These are phyloP conservation scores for Psilopogon haemacephalus DNA, from an alignment of 2,113 vertebrate genomes.

Conservation along the genomic window DNA sequence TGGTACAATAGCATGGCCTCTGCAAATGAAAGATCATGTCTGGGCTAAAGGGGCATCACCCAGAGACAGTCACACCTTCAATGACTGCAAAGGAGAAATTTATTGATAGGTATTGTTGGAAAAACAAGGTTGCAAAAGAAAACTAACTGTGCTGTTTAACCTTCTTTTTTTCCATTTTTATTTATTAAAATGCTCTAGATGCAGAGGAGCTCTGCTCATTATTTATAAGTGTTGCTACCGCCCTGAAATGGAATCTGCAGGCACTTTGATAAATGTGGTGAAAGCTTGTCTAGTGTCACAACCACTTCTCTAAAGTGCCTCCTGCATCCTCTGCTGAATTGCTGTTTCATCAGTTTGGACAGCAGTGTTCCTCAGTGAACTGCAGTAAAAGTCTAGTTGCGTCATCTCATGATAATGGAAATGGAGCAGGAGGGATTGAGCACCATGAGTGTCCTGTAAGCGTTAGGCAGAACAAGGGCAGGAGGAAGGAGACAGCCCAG, in stretches of 20 bases:
- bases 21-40: not conserved
- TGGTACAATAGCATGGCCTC: not conserved
- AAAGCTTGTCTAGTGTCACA: slow-evolving; percentile 50
- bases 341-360: slow-evolving; percentile 59
- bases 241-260: slow-evolving; percentile 49
- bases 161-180: slow-evolving; percentile 22
- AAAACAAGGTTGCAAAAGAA: not conserved
- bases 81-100: not conserved
- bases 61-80: not conserved
- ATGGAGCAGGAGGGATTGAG: not conserved
- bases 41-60: not conserved
- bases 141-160: slow-evolving; percentile 1
- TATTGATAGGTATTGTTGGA: not conserved
- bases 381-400: slow-evolving; percentile 45
- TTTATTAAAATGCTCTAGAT: slow-evolving; percentile 54
- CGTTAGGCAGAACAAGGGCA: not conserved
- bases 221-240: slow-evolving; percentile 14
- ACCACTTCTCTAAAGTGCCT: slow-evolving; percentile 50
- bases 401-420: slow-evolving; percentile 30
- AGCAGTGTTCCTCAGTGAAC: slow-evolving; percentile 16
- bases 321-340: slow-evolving; percentile 48
- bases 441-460: not conserved
- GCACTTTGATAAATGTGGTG: slow-evolving; percentile 65
- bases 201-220: slow-evolving; percentile 34
- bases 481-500: not conserved